Conservation (phyloP, 2,888 invertebrate genomes). For the Polydrusus tereticollis region DNA sequence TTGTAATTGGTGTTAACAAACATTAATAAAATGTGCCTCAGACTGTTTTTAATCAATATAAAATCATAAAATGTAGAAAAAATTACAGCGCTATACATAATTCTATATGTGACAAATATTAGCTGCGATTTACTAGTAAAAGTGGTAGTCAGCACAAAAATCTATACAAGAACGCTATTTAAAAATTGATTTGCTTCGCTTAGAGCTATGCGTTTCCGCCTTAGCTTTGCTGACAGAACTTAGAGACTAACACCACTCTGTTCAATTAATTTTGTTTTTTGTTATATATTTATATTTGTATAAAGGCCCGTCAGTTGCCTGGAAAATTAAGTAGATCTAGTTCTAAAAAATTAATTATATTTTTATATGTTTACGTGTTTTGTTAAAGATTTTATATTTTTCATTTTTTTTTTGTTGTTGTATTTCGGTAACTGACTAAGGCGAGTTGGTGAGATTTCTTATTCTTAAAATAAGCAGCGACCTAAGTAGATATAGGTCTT, state of each 20-base stretch:
- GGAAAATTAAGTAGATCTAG: constrained; percentile 45
- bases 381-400: constrained; percentile 60
- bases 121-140: constrained; percentile 17
- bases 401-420: constrained; percentile 44
- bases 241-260: constrained; percentile 58
- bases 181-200: constrained; percentile 56
- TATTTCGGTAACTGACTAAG: constrained; percentile 59
- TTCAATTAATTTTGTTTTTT: constrained; percentile 55
- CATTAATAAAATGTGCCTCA: too few relatives aligned
- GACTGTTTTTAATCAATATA: too few relatives aligned
- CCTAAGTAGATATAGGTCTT: constrained; percentile 55
- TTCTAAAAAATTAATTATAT: constrained; percentile 59
- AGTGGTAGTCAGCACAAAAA: constrained; percentile 33
- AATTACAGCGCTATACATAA: too few relatives aligned
- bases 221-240: constrained; percentile 63
- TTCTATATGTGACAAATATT: constrained; percentile 18
- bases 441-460: constrained; percentile 59
- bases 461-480: constrained; percentile 58
- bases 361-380: constrained; percentile 63
- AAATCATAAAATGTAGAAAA: too few relatives aligned
- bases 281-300: constrained; percentile 60
- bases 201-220: constrained; percentile 61
- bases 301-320: constrained; percentile 63
- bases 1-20: too few relatives aligned
- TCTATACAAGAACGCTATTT: constrained; percentile 43